Base-by-base conservation (phyloP, 2,797 vertebrate genomes). In the Neomorphus geoffroyi region DNA sequence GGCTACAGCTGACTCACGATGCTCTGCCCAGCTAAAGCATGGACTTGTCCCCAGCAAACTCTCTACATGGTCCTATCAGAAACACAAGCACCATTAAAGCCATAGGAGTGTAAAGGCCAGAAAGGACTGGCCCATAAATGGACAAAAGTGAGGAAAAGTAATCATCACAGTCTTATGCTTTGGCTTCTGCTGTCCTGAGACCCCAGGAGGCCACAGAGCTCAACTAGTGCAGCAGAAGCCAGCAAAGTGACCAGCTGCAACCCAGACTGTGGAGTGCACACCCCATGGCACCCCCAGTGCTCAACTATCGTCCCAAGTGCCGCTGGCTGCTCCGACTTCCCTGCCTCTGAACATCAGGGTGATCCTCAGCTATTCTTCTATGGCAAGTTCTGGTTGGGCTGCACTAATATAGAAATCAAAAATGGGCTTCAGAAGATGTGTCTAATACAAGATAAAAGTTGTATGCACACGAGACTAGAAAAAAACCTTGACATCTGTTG, bases 401-500 rank as follows among this genome's bases (percentile, higher is more conserved):
- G 17, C 57, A 86, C 43, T 45, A 21, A 72, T 93, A 69, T 22
- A 86, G 69, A 57, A 65, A 64, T 65, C 19, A 90, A 71, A 93
- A 91, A 48, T 2, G 39, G n/a, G 53, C 46, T 80, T 91, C 32
- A 39, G 48, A 90, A 65, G 74, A 94, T 75, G 28, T 37, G n/a
- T 75, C 95, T 96, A 94, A 91, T 27, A 77, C 26, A 73, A 16
- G 12, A 46, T 45, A 28, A 43, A 85, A 83, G 61, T 84, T 85
- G 80, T 3, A 71, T 11, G 90, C 61, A 86, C 37, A 67, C 10
- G 17, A 86, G 91, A 86, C 78, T 67, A 90, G 45, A 39, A 84
- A 97, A 96, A 94, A 92, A 95, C 54, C 69, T 86, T 97, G 94
- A 96, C 96, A 97, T 96, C 94, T 98, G 96, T 96, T 97, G 90